These are phyloP conservation scores for human (Homo sapiens) DNA, from an alignment of 2,113 vertebrate species.

Conservation along the genomic window DNA sequence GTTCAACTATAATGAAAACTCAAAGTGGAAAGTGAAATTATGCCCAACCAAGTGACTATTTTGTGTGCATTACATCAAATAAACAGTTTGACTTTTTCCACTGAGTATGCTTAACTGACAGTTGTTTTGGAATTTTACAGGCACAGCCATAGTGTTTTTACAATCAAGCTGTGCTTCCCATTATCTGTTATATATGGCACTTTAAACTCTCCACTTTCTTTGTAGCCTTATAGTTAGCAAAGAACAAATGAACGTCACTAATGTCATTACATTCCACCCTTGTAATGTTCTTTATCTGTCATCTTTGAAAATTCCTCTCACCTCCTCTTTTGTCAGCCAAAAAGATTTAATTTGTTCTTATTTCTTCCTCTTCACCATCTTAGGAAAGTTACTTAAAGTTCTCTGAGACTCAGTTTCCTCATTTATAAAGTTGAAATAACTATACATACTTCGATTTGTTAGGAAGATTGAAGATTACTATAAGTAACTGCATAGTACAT, in stretches of 20 bases:
- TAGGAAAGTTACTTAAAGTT: not conserved
- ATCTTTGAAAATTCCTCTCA: not conserved
- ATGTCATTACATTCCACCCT: not conserved
- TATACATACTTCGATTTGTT: not conserved
- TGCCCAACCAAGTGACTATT: not conserved
- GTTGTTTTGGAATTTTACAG: not conserved
- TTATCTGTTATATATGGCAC: not conserved
- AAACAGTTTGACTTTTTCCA: not conserved
- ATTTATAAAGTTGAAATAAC: not conserved
- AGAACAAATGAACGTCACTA: not conserved
- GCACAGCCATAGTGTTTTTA: not conserved
- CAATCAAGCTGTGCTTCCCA: not conserved
- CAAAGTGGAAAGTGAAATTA: conserved; percentile 21
- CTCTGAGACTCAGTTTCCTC: conserved; percentile 40
- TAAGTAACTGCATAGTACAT: not conserved
- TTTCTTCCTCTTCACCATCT: not conserved
- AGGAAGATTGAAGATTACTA: not conserved
- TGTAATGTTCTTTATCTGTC: not conserved
- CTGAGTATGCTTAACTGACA: not conserved
- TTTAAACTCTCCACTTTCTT: not conserved
- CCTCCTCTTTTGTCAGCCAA: not conserved
- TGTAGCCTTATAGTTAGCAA: not conserved
- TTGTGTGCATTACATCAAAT: not conserved
- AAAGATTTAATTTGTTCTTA: not conserved
- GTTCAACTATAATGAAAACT: not conserved